These are phyloP conservation scores for Eupithecia vulgata DNA, from an alignment of 2,888 invertebrate genomes.

Conservation along the genomic window DNA sequence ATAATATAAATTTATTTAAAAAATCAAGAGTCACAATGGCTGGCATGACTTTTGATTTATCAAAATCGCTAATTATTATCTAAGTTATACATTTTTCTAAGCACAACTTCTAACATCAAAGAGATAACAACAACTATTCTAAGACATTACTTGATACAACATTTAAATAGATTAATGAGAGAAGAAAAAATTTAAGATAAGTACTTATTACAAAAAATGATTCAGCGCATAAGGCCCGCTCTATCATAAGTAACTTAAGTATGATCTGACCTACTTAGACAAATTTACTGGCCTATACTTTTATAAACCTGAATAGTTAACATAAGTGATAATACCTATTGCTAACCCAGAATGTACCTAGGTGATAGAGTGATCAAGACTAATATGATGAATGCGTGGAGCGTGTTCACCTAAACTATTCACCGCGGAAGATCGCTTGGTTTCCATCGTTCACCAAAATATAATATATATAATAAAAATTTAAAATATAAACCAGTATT, in stretches of 20 bases:
- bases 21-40: conserved; percentile 82
- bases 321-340: background rate
- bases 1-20: conserved; percentile 76
- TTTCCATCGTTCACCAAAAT: conserved; percentile 30
- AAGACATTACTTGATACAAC: conserved; percentile 13
- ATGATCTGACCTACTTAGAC: background rate
- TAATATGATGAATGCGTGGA: background rate
- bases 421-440: conserved; percentile 51
- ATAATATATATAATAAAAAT: conserved; percentile 8
- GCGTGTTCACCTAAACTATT: background rate
- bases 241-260: conserved; percentile 16
- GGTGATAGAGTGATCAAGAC: background rate
- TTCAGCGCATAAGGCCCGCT: conserved; percentile 24
- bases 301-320: background rate
- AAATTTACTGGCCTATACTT: background rate
- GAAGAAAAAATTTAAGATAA: conserved; percentile 10
- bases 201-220: background rate
- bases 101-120: conserved; percentile 39
- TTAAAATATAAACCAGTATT: conserved; percentile 13
- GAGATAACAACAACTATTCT: conserved; percentile 21
- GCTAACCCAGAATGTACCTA: background rate
- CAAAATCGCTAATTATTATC: conserved; percentile 46
- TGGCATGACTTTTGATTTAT: conserved; percentile 78
- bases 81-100: conserved; percentile 13
- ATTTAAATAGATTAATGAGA: conserved; percentile 27